These are phyloP conservation scores for Heliocidaris tuberculata DNA, from an alignment of 35 echinoderm and acorn worm genomes.

Conservation along the genomic window DNA sequence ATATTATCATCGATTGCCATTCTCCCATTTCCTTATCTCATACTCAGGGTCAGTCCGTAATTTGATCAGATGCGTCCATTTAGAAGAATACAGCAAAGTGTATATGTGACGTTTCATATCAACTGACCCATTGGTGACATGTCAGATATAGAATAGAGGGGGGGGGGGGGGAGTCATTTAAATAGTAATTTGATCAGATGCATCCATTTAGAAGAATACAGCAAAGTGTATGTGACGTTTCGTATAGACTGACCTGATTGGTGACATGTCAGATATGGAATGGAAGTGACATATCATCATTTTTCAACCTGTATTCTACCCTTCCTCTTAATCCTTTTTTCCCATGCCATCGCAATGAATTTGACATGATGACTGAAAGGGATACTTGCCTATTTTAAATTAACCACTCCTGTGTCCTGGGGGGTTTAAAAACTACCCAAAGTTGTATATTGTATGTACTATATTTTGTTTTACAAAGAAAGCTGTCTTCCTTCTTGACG, in stretches of 20 bases:
- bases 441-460: too few relatives aligned
- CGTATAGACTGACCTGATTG: background rate
- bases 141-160: background rate
- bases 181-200: background rate
- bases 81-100: background rate
- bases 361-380: background rate
- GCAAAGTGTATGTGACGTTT: background rate
- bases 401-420: too few relatives aligned
- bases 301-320: background rate
- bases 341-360: background rate
- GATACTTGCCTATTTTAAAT: too few relatives aligned
- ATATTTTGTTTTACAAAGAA: too few relatives aligned
- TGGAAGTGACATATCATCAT: background rate
- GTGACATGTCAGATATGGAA: background rate
- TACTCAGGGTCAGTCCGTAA: background rate
- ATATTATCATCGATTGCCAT: background rate
- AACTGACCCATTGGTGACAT: background rate
- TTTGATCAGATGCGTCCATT: background rate
- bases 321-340: background rate
- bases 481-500: too few relatives aligned
- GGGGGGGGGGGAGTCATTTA: too few relatives aligned
- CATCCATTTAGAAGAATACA: background rate
- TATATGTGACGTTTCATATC: background rate
- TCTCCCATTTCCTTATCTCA: background rate
- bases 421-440: too few relatives aligned